Evolutionary conservation across 30 jellyfish, hydroid and myxozoan species (phyloP).

Genomic region (Cassiopea andromeda): DNA sequence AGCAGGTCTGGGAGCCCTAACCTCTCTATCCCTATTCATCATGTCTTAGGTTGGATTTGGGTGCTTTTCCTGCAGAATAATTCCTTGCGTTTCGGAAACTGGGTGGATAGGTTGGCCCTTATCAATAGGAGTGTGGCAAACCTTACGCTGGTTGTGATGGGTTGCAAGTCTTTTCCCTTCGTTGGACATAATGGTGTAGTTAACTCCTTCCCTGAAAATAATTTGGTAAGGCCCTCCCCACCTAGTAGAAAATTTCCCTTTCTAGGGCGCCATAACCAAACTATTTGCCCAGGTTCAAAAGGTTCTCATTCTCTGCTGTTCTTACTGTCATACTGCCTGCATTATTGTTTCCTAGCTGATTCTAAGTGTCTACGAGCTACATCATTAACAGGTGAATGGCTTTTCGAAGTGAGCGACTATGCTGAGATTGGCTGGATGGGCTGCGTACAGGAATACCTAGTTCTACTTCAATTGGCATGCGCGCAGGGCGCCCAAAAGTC

Average conservation of each 20-base stretch:
- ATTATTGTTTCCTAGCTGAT: conserved; percentile 51
- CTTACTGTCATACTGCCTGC: conserved; percentile 31
- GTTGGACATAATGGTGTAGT: conserved; percentile 36
- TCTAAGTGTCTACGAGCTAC: conserved; percentile 24
- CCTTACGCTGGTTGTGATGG: conserved; percentile 61
- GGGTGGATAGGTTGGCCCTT: conserved; percentile 58
- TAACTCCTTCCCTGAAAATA: conserved; percentile 37
- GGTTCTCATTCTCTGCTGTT: conserved; percentile 40
- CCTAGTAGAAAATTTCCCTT: conserved; percentile 32
- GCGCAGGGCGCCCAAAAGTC: conserved; percentile 67
- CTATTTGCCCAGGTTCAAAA: conserved; percentile 54
- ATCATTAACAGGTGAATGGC: conserved; percentile 42
- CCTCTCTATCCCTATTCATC: conserved; percentile 2
- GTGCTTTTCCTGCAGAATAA: background rate
- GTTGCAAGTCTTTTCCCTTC: conserved; percentile 33
- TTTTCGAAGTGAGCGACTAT: conserved; percentile 46
- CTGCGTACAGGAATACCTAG: conserved; percentile 43
- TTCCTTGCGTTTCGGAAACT: conserved; percentile 46
- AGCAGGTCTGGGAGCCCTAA: conserved; percentile 48
- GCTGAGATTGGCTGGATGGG: conserved; percentile 54
- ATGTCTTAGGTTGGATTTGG: background rate
- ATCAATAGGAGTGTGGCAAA: conserved; percentile 51
- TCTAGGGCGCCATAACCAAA: conserved; percentile 60
- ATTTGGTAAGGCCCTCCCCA: conserved; percentile 67
- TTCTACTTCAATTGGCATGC: conserved; percentile 60